Percentiles rank a stretch among this genome's conserved stretches.
These are phyloP conservation scores for Sternarchorhynchus goeldii DNA, from an alignment of 2,797 vertebrate genomes.

Conservation along the genomic window DNA sequence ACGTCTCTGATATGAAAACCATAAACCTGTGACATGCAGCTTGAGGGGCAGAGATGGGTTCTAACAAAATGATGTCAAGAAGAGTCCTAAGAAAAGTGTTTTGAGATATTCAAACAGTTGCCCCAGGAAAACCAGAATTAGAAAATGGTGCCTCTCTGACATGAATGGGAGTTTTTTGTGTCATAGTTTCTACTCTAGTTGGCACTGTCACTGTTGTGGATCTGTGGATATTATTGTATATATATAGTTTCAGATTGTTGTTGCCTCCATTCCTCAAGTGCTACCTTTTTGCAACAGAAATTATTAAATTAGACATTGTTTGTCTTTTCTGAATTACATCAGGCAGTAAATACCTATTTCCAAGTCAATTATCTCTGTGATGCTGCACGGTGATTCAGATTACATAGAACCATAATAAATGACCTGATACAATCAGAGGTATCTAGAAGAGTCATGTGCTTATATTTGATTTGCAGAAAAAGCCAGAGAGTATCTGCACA, in stretches of 20 bases:
- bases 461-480: slow-evolving; percentile 78
- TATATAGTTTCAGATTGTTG: neutral
- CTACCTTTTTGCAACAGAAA: too few species aligned
- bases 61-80: neutral
- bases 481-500: slow-evolving; percentile 93
- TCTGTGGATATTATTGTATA: neutral
- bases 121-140: neutral
- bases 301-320: neutral
- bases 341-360: neutral
- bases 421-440: neutral
- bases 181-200: neutral
- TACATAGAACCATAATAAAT: neutral
- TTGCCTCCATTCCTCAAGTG: neutral
- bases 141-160: neutral
- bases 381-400: neutral
- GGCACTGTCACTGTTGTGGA: neutral
- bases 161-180: neutral
- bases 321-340: neutral
- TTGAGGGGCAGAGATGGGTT: too few species aligned
- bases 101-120: neutral
- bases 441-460: neutral
- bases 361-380: neutral
- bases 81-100: neutral
- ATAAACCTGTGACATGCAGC: neutral
- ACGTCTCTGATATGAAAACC: neutral